These are phyloP conservation scores for Sussaba pulchella DNA, from an alignment of 2,888 invertebrate genomes.

Conservation along the genomic window DNA sequence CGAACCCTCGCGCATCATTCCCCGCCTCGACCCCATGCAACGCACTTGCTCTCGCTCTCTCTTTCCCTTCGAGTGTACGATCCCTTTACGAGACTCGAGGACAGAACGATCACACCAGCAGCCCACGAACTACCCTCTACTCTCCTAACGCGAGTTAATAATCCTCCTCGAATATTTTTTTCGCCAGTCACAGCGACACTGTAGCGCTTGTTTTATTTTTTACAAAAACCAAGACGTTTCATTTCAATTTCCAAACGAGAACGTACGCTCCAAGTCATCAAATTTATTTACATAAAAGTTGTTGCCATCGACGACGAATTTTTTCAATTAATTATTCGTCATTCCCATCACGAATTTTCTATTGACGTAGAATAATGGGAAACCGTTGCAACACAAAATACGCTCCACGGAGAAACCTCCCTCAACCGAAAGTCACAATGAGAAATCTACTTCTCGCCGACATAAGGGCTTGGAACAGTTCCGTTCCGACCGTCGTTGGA, in stretches of 20 bases:
- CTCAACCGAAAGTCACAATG: constrained; percentile 8
- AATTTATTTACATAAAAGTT: too few species aligned
- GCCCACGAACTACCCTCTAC: constrained; percentile 73
- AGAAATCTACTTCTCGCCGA: constrained; percentile 36
- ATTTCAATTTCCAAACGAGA: too few species aligned
- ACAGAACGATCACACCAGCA: constrained; percentile 53
- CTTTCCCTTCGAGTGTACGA: constrained; percentile 15
- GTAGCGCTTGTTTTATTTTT: constrained; percentile 77
- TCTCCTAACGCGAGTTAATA: constrained; percentile 81
- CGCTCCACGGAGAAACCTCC: background rate
- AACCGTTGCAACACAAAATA: background rate
- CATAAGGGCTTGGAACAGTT: constrained; percentile 42
- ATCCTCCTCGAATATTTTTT: constrained; percentile 75
- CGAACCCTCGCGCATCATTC: constrained; percentile 63
- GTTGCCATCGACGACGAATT: too few species aligned
- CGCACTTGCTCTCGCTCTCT: constrained; percentile 4
- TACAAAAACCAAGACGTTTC: constrained; percentile 44
- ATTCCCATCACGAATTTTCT: too few species aligned
- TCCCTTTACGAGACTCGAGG: constrained; percentile 47
- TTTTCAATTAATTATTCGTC: too few species aligned
- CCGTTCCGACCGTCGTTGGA: constrained; percentile 8
- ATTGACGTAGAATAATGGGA: too few species aligned
- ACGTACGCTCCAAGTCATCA: background rate
- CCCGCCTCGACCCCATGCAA: constrained; percentile 52
- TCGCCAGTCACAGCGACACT: constrained; percentile 31